These are phyloP conservation scores for Smittia sp. DNA, from an alignment of 2,888 invertebrate genomes.

Conservation along the genomic window DNA sequence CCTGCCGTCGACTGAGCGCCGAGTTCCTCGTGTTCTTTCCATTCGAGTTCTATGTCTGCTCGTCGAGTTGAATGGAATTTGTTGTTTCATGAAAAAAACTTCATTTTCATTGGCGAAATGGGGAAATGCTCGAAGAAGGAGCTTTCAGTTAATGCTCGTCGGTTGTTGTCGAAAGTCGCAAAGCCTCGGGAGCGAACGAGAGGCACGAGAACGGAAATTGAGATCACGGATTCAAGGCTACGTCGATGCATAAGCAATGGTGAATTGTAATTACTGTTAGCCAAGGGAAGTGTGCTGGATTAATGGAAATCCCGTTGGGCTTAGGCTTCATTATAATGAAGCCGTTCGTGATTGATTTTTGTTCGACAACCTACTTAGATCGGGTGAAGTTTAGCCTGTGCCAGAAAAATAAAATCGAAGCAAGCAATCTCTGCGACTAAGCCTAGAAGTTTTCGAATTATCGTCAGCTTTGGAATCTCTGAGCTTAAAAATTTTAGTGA, in stretches of 20 bases:
- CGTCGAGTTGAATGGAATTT: neutral
- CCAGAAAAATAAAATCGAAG: no score
- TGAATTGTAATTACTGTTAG: neutral
- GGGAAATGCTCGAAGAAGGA: constrained; percentile 9
- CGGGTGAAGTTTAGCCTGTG: no score
- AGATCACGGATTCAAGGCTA: constrained; percentile 22
- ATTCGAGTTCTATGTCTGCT: neutral
- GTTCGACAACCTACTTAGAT: no score
- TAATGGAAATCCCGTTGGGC: no score
- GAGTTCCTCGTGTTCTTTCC: neutral
- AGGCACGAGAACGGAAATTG: neutral
- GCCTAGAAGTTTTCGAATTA: no score
- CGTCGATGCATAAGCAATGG: neutral
- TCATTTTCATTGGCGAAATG: neutral
- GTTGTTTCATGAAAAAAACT: neutral
- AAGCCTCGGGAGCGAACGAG: neutral
- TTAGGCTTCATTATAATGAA: no score
- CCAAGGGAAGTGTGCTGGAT: neutral
- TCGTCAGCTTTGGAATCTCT: no score
- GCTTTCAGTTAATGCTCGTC: constrained; percentile 36
- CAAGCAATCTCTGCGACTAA: no score
- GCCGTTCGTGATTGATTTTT: no score
- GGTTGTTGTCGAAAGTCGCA: constrained; percentile 3
- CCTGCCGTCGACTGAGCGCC: neutral
- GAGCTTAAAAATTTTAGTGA: no score